phyloP scores from a whole-genome alignment of 2,888 invertebrate genomes.

The Mimachlamys varia region DNA sequence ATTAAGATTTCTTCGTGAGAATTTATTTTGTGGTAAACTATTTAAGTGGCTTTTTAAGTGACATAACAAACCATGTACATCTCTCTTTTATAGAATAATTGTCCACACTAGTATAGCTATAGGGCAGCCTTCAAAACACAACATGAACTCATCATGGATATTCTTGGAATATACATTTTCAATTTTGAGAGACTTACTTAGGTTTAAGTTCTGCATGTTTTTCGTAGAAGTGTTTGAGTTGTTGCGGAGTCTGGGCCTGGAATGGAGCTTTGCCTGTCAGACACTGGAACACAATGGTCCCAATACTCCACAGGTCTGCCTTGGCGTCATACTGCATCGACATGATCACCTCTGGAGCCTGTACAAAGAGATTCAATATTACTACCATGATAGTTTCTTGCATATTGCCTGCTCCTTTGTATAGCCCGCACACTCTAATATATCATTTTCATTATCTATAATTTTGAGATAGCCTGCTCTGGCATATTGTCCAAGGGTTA shows the following conservation, averaged over 20 bases:
- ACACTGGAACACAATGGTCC: conserved; percentile 99
- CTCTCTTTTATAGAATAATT: no score
- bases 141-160: background rate
- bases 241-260: conserved; percentile 98
- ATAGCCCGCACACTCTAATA: no score
- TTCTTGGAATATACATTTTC: background rate
- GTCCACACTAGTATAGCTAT: no score
- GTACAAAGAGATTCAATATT: conserved; percentile 36
- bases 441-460: no score
- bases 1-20: no score
- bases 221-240: conserved; percentile 97
- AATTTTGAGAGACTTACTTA: conserved; percentile 72
- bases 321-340: conserved; percentile 99
- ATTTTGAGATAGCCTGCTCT: no score
- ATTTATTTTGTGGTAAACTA: background rate
- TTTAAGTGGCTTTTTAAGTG: no score
- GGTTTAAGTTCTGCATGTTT: conserved; percentile 87
- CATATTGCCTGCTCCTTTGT: no score
- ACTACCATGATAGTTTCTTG: no score
- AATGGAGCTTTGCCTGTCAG: conserved; percentile 99
- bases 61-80: no score
- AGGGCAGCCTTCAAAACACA: background rate
- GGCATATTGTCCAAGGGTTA: no score
- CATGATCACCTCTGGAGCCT: conserved; percentile 99
- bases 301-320: conserved; percentile 99